phyloP scores from a whole-genome alignment of 2,888 invertebrate genomes.

The Heliconius cydno region DNA sequence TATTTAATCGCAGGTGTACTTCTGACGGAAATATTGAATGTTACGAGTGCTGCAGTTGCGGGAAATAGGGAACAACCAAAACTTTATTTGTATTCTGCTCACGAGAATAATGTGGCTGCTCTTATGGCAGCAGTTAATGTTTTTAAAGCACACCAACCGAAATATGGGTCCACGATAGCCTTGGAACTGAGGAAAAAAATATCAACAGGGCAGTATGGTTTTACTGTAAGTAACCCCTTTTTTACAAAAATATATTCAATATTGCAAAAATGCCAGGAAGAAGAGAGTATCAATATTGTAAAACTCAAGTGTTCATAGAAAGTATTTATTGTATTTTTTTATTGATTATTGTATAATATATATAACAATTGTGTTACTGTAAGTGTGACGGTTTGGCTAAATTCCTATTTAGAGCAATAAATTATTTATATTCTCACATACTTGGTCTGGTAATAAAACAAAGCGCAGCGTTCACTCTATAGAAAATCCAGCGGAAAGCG shows the following conservation, averaged over 20 bases:
- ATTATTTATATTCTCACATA: too few relatives aligned
- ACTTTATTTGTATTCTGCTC: conserved; percentile 82
- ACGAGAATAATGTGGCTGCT: conserved; percentile 86
- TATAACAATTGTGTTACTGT: too few relatives aligned
- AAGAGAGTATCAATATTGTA: too few relatives aligned
- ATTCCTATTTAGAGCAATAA: too few relatives aligned
- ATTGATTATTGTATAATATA: too few relatives aligned
- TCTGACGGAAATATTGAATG: conserved; percentile 79
- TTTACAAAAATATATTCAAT: neutral
- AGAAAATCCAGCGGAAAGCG: neutral
- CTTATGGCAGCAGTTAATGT: conserved; percentile 82
- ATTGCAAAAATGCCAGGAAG: too few relatives aligned
- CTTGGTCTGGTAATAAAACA: too few relatives aligned
- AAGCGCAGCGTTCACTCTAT: neutral
- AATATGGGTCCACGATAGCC: conserved; percentile 81
- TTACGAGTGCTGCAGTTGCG: conserved; percentile 66
- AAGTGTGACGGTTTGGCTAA: too few relatives aligned
- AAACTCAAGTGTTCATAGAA: too few relatives aligned
- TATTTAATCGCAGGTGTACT: conserved; percentile 68
- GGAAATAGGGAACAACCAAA: conserved; percentile 70
- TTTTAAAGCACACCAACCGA: conserved; percentile 83
- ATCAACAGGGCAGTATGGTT: conserved; percentile 63
- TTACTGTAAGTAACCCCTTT: conserved; percentile 66
- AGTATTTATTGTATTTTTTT: too few relatives aligned
- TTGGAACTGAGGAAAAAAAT: conserved; percentile 76